These are phyloP conservation scores for Nomia melanderi DNA, from an alignment of 1,140 invertebrate species.

Conservation along the genomic window DNA sequence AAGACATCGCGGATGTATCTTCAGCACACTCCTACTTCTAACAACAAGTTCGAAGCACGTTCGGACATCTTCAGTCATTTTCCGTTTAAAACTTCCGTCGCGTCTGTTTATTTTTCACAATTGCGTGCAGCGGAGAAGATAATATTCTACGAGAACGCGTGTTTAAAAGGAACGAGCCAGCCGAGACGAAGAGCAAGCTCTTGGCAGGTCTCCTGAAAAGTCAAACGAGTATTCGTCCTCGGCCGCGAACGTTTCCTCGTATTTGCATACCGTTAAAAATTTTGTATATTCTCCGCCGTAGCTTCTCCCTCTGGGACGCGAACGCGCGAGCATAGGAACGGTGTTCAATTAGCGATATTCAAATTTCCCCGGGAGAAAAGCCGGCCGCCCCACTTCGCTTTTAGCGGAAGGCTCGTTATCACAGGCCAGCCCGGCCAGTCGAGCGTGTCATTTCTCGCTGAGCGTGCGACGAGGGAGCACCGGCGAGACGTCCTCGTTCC, in stretches of 20 bases:
- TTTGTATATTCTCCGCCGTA: background rate
- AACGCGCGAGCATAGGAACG: background rate
- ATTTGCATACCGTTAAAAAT: slow-evolving; percentile 6
- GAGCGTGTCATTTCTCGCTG: slow-evolving; percentile 18
- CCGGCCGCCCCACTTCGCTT: background rate
- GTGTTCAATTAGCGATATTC: slow-evolving; percentile 20
- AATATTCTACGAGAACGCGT: too few species aligned
- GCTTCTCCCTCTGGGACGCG: background rate
- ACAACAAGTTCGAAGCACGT: too few species aligned
- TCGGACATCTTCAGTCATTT: too few species aligned
- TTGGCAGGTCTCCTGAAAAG: background rate
- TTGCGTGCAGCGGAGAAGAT: too few species aligned
- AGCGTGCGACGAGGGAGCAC: background rate
- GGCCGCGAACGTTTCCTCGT: background rate
- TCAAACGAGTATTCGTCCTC: background rate
- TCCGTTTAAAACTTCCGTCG: too few species aligned
- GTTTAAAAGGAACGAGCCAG: too few species aligned
- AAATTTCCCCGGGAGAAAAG: slow-evolving; percentile 11
- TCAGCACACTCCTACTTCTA: too few species aligned
- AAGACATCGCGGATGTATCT: too few species aligned
- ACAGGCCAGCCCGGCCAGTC: background rate
- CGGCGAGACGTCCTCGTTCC: background rate
- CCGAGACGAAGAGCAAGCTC: too few species aligned
- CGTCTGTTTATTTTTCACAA: too few species aligned
- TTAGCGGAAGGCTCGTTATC: slow-evolving; percentile 23